These are phyloP conservation scores for Tachystola acroxantha DNA, from an alignment of 2,888 invertebrate genomes.

Conservation along the genomic window DNA sequence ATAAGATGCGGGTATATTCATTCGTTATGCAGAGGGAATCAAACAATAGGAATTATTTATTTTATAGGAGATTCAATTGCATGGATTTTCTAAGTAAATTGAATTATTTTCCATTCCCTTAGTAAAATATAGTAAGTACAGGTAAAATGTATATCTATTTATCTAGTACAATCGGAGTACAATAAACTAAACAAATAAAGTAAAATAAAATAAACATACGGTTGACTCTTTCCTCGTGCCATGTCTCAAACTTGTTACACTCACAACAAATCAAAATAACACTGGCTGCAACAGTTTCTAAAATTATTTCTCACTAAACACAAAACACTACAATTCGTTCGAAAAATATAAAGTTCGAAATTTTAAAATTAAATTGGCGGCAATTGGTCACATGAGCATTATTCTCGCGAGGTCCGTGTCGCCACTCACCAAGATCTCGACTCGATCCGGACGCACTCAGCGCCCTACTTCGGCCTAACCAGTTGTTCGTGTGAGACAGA, in stretches of 20 bases:
- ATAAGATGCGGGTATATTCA: neutral
- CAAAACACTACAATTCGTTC: slow-evolving; percentile 44
- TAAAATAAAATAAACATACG: slow-evolving; percentile 40
- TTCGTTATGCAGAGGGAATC: no score
- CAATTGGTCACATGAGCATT: slow-evolving; percentile 67
- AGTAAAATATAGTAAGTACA: no score
- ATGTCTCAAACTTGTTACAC: slow-evolving; percentile 37
- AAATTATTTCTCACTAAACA: slow-evolving; percentile 30
- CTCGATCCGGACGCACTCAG: slow-evolving; percentile 56
- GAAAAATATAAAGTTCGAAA: slow-evolving; percentile 41
- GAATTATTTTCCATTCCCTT: no score
- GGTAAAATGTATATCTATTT: neutral
- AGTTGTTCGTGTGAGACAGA: slow-evolving; percentile 60
- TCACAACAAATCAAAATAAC: slow-evolving; percentile 30
- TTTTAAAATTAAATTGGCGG: slow-evolving; percentile 55
- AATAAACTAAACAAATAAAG: neutral
- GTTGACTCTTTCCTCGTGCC: slow-evolving; percentile 57
- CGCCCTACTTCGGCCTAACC: slow-evolving; percentile 71
- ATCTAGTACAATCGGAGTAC: neutral
- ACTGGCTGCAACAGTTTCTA: slow-evolving; percentile 25
- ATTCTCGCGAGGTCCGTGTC: slow-evolving; percentile 66
- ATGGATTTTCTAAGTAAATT: no score
- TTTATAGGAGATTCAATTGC: no score
- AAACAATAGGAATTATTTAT: no score
- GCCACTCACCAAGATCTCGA: slow-evolving; percentile 70